These are phyloP conservation scores for Diadegma fenestrale DNA, from an alignment of 2,888 invertebrate genomes.

Conservation along the genomic window DNA sequence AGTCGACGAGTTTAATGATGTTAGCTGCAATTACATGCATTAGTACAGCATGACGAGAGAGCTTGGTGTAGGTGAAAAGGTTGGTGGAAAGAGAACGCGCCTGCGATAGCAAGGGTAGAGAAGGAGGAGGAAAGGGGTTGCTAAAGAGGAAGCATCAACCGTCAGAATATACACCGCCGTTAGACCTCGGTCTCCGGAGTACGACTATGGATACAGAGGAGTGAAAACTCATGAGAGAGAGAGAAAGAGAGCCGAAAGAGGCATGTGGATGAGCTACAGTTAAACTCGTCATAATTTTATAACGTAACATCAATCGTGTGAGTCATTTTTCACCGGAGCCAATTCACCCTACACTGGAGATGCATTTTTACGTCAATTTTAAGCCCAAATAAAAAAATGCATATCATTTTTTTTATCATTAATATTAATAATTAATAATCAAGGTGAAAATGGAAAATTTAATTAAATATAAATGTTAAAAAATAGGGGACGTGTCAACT, in stretches of 20 bases:
- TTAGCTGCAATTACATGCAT: constrained; percentile 84
- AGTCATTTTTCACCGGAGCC: no score
- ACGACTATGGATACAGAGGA: constrained; percentile 63
- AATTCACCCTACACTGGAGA: no score
- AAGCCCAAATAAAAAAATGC: no score
- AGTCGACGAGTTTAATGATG: constrained; percentile 83
- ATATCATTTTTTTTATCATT: no score
- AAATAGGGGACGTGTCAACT: no score
- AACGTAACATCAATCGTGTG: no score
- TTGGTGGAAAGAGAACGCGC: constrained; percentile 11
- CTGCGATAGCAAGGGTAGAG: constrained; percentile 11
- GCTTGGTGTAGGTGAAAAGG: constrained; percentile 34
- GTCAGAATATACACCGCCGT: constrained; percentile 74
- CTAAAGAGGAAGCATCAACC: constrained; percentile 57
- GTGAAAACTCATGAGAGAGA: constrained; percentile 40
- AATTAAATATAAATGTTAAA: no score
- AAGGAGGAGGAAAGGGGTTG: constrained; percentile 32
- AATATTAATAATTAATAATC: no score
- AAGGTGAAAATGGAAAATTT: no score
- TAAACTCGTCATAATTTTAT: constrained; percentile 8
- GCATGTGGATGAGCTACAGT: constrained; percentile 70
- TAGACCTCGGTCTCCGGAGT: constrained; percentile 73
- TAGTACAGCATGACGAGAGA: constrained; percentile 80
- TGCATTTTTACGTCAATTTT: no score
- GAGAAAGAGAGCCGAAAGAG: constrained; percentile 28